phyloP scores from a whole-genome alignment of 2,113 vertebrate species.

The Microtus montanus region DNA sequence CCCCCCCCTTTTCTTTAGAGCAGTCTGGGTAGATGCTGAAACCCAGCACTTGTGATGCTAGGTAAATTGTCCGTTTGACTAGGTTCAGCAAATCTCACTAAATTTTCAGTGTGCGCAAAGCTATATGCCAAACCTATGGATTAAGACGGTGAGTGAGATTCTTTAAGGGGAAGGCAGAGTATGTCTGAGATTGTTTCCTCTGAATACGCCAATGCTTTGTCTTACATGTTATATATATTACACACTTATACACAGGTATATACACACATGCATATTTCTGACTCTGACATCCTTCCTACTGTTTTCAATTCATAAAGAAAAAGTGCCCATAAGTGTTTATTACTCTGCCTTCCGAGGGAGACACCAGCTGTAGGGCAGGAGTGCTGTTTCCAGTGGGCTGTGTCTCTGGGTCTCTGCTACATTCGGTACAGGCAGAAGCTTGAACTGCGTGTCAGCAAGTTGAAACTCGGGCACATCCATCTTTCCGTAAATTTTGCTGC shows the following conservation, averaged over 20 bases:
- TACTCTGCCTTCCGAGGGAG: not conserved
- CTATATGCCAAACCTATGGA: too few relatives aligned
- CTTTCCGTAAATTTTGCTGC: slow-evolving; percentile 1
- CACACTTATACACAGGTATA: not conserved
- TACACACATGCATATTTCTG: not conserved
- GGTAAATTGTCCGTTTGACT: not conserved
- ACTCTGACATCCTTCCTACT: not conserved
- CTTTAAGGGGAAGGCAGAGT: not conserved
- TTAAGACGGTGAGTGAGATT: not conserved
- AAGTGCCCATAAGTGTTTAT: not conserved
- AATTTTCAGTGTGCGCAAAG: too few relatives aligned
- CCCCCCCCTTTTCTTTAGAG: not conserved
- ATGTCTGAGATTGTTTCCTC: not conserved
- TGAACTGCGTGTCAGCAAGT: slow-evolving; percentile 38
- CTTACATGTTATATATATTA: too few relatives aligned
- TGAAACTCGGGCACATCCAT: slow-evolving; percentile 17
- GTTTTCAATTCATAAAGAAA: not conserved
- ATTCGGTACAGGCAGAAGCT: not conserved
- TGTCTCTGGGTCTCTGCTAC: not conserved
- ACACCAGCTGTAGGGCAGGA: rapidly evolving
- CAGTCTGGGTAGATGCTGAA: rapidly evolving
- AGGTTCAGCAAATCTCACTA: not conserved
- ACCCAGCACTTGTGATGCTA: not conserved
- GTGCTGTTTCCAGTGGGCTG: not conserved
- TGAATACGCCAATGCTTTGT: not conserved